Conservation (phyloP, 2,888 invertebrate species). For the Lumbricus terrestris region DNA sequence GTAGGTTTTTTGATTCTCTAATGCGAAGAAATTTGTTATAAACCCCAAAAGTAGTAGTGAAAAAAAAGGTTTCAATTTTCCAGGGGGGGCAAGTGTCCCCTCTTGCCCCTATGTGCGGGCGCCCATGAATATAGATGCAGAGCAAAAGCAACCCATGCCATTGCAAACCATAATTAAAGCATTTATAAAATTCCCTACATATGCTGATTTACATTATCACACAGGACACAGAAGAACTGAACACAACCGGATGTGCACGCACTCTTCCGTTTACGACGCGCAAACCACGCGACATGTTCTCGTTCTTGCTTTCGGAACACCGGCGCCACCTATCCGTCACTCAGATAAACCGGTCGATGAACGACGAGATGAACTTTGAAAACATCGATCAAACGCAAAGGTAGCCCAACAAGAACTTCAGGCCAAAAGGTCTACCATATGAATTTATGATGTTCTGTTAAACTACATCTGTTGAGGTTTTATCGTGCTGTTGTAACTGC, state of each 20-base stretch:
- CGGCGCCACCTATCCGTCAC: slow-evolving; percentile 58
- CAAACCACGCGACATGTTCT: slow-evolving; percentile 78
- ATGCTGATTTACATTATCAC: background rate
- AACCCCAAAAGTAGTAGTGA: no score
- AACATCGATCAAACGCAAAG: slow-evolving; percentile 5
- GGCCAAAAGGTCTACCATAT: background rate
- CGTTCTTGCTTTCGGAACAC: slow-evolving; percentile 89
- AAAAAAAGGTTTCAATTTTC: no score
- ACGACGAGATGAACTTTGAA: slow-evolving; percentile 8
- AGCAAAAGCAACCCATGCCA: no score
- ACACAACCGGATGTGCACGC: slow-evolving; percentile 76
- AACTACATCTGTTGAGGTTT: background rate
- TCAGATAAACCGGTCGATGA: background rate
- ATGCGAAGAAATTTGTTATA: no score
- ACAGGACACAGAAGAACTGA: slow-evolving; percentile 58
- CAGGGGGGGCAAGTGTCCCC: no score
- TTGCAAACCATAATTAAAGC: no score
- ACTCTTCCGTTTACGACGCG: slow-evolving; percentile 71
- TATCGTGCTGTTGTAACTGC: background rate
- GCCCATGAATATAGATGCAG: no score
- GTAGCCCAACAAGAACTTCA: background rate
- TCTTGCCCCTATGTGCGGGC: no score
- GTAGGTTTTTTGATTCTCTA: no score
- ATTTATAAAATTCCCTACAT: no score
- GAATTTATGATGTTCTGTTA: background rate